Conservation (phyloP, 2,888 invertebrate species). For the Anthrax anthrax region DNA sequence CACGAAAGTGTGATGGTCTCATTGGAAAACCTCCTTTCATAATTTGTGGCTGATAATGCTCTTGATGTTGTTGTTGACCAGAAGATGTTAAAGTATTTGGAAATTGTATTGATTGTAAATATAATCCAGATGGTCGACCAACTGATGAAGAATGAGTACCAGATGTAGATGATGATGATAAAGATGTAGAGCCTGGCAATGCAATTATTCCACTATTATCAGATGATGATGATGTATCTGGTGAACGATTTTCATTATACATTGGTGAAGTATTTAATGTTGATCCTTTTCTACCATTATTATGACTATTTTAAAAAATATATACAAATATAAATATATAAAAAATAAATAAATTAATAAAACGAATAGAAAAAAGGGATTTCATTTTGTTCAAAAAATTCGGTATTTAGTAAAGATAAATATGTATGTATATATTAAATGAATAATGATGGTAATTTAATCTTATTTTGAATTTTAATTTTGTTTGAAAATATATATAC, state of each 20-base stretch:
- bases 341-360: too few species aligned
- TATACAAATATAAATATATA: too few species aligned
- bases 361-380: too few species aligned
- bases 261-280: conserved; percentile 9
- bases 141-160: conserved; percentile 7
- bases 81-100: not conserved
- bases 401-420: too few species aligned
- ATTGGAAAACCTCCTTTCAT: conserved; percentile 15
- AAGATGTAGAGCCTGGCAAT: conserved; percentile 6
- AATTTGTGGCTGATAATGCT: not conserved
- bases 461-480: too few species aligned
- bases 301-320: not conserved
- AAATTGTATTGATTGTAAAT: not conserved
- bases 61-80: not conserved
- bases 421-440: too few species aligned
- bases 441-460: too few species aligned
- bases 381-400: too few species aligned
- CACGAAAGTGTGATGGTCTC: conserved; percentile 26
- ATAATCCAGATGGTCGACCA: conserved; percentile 3
- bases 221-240: conserved; percentile 14
- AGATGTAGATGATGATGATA: not conserved
- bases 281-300: not conserved
- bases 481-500: too few species aligned
- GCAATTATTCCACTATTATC: not conserved
- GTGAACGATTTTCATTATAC: conserved; percentile 25